Percentiles rank a stretch among this genome's conserved stretches.
phyloP scores from a whole-genome alignment of 2,888 invertebrate genomes.

The Notodonta ziczac region DNA sequence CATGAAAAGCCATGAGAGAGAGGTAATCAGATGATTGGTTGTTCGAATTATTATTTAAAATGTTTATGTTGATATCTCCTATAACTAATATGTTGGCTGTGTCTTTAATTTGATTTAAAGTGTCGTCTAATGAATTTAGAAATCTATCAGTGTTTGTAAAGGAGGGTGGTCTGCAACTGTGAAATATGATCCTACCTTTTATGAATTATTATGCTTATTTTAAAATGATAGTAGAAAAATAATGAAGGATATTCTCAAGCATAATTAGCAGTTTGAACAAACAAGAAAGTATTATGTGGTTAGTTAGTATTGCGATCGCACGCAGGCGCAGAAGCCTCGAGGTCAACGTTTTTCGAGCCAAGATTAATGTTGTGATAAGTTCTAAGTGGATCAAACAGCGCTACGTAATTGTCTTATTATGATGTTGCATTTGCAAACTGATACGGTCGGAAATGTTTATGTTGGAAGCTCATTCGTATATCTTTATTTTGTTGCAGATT shows the following conservation, averaged over 20 bases:
- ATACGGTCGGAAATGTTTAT: constrained; percentile 31
- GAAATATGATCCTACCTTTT: no score
- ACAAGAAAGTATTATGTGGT: constrained; percentile 34
- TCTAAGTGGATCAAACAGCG: constrained; percentile 41
- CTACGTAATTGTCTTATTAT: constrained; percentile 48
- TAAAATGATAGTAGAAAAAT: not conserved
- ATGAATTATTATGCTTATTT: not conserved
- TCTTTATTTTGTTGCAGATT: constrained; percentile 41
- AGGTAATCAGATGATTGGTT: no score
- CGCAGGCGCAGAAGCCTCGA: constrained; percentile 24
- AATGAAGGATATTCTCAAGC: constrained; percentile 7
- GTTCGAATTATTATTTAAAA: no score
- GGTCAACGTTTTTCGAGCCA: constrained; percentile 40
- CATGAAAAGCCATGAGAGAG: no score
- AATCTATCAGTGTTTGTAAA: no score
- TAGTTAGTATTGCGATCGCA: constrained; percentile 20
- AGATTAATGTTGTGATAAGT: constrained; percentile 46
- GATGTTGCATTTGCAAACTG: constrained; percentile 42
- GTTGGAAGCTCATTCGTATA: constrained; percentile 20
- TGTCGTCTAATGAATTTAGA: no score
- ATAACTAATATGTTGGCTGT: no score
- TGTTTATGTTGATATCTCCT: no score
- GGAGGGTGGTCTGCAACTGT: no score
- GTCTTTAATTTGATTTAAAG: no score
- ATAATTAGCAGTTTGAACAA: constrained; percentile 13